Evolutionary conservation across 2,888 invertebrate genomes (phyloP).

Genomic region (Heliconius sara): DNA sequence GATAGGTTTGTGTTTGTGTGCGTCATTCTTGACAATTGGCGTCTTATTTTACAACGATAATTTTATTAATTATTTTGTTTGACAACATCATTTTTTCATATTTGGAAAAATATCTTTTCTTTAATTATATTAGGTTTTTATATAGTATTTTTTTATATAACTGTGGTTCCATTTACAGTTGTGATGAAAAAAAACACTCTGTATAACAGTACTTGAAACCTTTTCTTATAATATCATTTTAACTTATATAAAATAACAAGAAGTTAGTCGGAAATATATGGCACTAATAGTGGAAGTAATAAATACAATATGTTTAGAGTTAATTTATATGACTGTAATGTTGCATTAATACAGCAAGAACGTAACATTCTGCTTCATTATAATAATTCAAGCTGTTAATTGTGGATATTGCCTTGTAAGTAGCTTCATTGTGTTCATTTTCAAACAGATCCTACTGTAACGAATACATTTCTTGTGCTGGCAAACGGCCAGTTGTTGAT

Average conservation of each 20-base stretch:
- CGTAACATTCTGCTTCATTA: slow-evolving; percentile 21
- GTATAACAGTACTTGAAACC: too few species aligned
- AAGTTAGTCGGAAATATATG: not conserved
- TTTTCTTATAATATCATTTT: not conserved
- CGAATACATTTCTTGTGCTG: slow-evolving; percentile 61
- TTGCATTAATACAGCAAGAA: slow-evolving; percentile 10
- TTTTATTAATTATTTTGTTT: too few species aligned
- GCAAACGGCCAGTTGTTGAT: slow-evolving; percentile 61
- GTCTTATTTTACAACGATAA: too few species aligned
- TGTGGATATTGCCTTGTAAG: slow-evolving; percentile 27
- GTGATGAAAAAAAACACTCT: too few species aligned
- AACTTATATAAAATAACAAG: not conserved
- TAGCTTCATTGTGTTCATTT: slow-evolving; percentile 39
- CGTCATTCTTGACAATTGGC: too few species aligned
- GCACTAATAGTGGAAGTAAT: slow-evolving; percentile 2
- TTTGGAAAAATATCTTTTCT: too few species aligned
- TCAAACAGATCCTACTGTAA: slow-evolving; percentile 53
- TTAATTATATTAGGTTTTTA: too few species aligned
- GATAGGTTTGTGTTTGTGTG: too few species aligned
- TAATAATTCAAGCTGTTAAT: slow-evolving; percentile 26
- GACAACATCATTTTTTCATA: too few species aligned
- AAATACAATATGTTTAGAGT: slow-evolving; percentile 10
- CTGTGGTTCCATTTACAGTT: too few species aligned
- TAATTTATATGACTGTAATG: slow-evolving; percentile 19
- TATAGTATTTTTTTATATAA: too few species aligned